phyloP scores from a whole-genome alignment of 2,113 vertebrate genomes.

The Chionodraco myersi region DNA sequence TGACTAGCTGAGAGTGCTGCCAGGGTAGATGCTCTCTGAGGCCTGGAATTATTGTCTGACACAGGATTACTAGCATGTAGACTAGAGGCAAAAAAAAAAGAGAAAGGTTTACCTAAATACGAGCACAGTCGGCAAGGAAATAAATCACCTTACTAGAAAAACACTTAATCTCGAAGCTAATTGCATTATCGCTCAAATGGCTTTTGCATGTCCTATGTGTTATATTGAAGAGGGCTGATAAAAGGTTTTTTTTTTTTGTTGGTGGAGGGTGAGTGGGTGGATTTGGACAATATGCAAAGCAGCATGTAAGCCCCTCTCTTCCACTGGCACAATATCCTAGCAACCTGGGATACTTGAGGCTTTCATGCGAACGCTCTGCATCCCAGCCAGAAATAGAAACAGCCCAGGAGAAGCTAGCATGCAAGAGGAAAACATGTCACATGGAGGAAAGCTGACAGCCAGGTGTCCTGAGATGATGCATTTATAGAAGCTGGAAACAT shows the following conservation, averaged over 20 bases:
- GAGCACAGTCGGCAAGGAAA: constrained; percentile 28
- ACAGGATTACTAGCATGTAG: constrained; percentile 60
- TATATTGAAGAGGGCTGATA: constrained; percentile 29
- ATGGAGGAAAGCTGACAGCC: constrained; percentile 25
- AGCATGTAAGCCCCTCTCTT: constrained; percentile 36
- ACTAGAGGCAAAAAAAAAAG: constrained; percentile 33
- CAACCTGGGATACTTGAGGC: constrained; percentile 71
- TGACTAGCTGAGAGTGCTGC: constrained; percentile 36
- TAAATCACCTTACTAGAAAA: constrained; percentile 20
- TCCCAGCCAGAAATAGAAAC: constrained; percentile 76
- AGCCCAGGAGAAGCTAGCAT: constrained; percentile 56
- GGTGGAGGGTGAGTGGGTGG: constrained; percentile 15
- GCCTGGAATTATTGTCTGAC: constrained; percentile 69
- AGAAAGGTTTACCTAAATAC: constrained; percentile 28
- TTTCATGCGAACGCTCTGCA: constrained; percentile 66
- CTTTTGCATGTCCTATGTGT: constrained; percentile 7
- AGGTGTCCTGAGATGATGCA: constrained; percentile 32
- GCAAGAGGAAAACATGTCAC: constrained; percentile 53
- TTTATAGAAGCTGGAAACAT: constrained; percentile 16
- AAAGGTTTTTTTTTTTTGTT: constrained; percentile 19
- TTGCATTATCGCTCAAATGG: constrained; percentile 25
- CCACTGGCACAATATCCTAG: constrained; percentile 68
- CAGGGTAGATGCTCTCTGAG: constrained; percentile 58
- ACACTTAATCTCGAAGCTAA: constrained; percentile 19
- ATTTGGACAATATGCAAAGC: constrained; percentile 64